Base-by-base conservation (phyloP, 2,888 invertebrate genomes). In the Vannuccia rotundouncinata region DNA sequence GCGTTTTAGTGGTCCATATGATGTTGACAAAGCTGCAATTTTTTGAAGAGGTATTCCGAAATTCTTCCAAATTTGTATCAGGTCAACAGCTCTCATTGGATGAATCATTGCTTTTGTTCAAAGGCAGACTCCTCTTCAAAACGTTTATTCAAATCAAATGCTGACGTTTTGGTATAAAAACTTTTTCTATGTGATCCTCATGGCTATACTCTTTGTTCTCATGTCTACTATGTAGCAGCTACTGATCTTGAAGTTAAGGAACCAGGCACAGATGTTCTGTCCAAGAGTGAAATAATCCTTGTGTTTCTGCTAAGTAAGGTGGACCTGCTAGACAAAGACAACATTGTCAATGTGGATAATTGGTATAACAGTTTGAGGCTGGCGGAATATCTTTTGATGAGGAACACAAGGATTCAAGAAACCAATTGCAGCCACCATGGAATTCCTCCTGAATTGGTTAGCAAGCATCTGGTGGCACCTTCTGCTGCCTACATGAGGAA, bases 161-260 rank as follows among this genome's bases (percentile, higher is more conserved):
- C 17, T 29, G 27, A 27, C 75, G 75, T 17, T 29, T 75, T 22
- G 75, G 75, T 31, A 75, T 75, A 29, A 75, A 75, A 27, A 75
- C 29, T 31, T 75, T 75, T 29, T 75, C 74, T 73, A 10, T 73
- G 74, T 28, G 74, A 73, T 73, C 74, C 74, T 5, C 27, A 73
- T 73, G 74, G 74, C 10, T 73, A 75, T 22, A 75, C 75, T 13
- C 75, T 75, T 1, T 75, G 29, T 29, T 75, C 75, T 10, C 75
- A 31, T 29, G 75, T 75, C 10, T 75, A 75, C 22, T 75, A 75
- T 75, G 75, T 22, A 31, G 29, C 75, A 75, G 75, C 75, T 75
- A 75, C 75, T 29, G 31, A 31, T 31, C 31, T 29, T 29, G 75
- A 75, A 31, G 29, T 29, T 75, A 29, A 31, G 29, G 75, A 75